Evolutionary conservation across 2,797 vertebrate species (phyloP), one percentile per base, ranked within the genome.

Genomic region (Takifugu ocellatus): DNA sequence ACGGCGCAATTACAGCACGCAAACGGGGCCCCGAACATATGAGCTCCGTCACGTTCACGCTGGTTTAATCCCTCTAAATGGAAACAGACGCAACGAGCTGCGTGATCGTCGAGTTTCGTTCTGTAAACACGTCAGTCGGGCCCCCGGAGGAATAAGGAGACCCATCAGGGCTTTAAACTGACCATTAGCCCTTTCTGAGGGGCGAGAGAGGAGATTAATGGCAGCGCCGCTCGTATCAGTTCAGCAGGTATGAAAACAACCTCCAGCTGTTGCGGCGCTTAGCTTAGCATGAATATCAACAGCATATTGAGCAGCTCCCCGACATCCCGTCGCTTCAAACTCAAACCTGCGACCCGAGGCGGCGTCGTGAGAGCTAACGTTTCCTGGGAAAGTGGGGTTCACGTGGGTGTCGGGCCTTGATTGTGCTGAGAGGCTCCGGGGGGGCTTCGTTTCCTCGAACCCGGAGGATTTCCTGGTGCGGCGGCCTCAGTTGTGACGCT

Each of bases 61-160:
- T 74, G 70, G 64, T 75, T 78, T 79, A 77, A 78, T 81, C 71
- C 79, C 65, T 61, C 76, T 76, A 72, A 87, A 68, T 72, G 63
- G 72, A 84, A 88, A 77, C 86, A 86, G 73, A 75, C 85, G 81
- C 63, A 61, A 59, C 56, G 51, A 68, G 42, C 61, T 58, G 66
- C 72, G 11, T 56, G 63, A 79, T 63, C 46, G 27, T 61, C 0
- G 11, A 39, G 55, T 49, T 17, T 51, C 49, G 14, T 3, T 6
- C 16, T 17, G 3, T 50, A 3, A 17, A 56, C 47, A 53, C n/a
- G 33, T 42, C 29, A 11, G 3, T 42, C 15, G 29, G 47, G 15
- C 27, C 5, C 5, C 49, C 17, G 51, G 33, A 56, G 44, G 36
- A 51, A 51, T 2, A 17, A 25, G 25, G 16, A 3, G 25, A 10